Evolutionary conservation across 2,113 vertebrate genomes (phyloP).

Genomic region (Dolichallabes microphthalmus): DNA sequence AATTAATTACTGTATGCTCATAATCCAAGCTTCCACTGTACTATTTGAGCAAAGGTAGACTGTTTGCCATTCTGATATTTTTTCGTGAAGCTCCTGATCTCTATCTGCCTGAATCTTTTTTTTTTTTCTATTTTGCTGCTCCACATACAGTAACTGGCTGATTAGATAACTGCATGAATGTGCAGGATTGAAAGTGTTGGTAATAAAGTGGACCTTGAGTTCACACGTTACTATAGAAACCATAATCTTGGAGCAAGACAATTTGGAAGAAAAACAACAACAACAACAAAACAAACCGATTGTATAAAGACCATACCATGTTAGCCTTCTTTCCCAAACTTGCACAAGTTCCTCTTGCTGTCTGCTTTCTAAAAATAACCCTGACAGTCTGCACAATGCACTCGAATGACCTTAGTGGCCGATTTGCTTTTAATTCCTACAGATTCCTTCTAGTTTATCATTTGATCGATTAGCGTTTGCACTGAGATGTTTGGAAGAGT

Average conservation of each 20-base stretch:
- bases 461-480: slow-evolving; percentile 17
- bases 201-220: background rate
- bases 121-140: too few species aligned
- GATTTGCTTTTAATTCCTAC: slow-evolving; percentile 7
- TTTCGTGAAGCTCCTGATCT: too few species aligned
- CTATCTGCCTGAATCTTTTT: too few species aligned
- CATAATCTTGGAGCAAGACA: background rate
- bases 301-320: background rate
- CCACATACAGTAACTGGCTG: too few species aligned
- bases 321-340: background rate
- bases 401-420: background rate
- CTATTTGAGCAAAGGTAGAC: too few species aligned
- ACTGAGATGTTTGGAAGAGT: slow-evolving; percentile 2
- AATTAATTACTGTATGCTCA: too few species aligned
- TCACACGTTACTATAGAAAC: background rate
- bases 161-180: too few species aligned
- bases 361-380: background rate
- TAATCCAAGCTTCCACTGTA: too few species aligned
- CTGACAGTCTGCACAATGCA: background rate
- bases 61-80: too few species aligned
- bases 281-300: background rate
- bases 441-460: background rate
- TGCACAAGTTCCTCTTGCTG: background rate
- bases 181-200: too few species aligned
- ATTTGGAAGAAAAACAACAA: background rate